Base-by-base conservation (phyloP, 1,140 invertebrate genomes). In the Metaphire vulgaris region DNA sequence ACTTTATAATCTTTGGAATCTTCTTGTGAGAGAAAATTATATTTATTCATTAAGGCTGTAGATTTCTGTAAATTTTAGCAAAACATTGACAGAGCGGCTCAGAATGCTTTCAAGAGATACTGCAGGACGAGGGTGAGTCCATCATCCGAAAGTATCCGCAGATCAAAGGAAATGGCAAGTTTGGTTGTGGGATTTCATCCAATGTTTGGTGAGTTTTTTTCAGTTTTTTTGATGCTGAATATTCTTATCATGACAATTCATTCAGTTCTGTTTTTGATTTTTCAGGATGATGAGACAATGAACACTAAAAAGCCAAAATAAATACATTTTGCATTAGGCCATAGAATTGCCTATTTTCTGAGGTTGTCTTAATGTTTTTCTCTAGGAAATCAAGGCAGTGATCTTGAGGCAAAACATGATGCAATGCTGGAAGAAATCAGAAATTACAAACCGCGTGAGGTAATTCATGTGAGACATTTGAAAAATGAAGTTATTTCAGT, bases 31-130 rank as follows among this genome's bases (percentile, higher is more conserved):
- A 1, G n/a, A 26, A 16, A 28, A 67, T 12, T 29, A 2, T 41
- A 66, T 21, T 67, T 68, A 2, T n/a, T 69, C 29, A 74, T 16
- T 28, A 69, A n/a, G 1, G 16, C 28, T 15, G 72, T 66, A 69
- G 31, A 65, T 41, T 65, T 77, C 26, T 72, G 2, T 12, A 70
- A 33, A 28, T 72, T 84, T 34, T 81, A 94, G 92, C 85, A 86
- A 72, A 91, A 91, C 78, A 90, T 94, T 83, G 86, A 89, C 77
- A 90, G 91, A 76, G 93, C 94, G 0, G 91, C 92, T 78, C 88
- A 89, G 14, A 98, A 97, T 84, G 96, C 93, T 1, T 96, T 95
- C 87, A 91, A 92, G 81, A 92, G 97, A 79, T 99, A 98, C 86
- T 80, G 94, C 0, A 89, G 89, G 80, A 95, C 95, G 56, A 88